Percentiles rank a stretch among this genome's conserved stretches.
These are phyloP conservation scores for Camptogramma bilineatum DNA, from an alignment of 2,888 invertebrate genomes.

Conservation along the genomic window DNA sequence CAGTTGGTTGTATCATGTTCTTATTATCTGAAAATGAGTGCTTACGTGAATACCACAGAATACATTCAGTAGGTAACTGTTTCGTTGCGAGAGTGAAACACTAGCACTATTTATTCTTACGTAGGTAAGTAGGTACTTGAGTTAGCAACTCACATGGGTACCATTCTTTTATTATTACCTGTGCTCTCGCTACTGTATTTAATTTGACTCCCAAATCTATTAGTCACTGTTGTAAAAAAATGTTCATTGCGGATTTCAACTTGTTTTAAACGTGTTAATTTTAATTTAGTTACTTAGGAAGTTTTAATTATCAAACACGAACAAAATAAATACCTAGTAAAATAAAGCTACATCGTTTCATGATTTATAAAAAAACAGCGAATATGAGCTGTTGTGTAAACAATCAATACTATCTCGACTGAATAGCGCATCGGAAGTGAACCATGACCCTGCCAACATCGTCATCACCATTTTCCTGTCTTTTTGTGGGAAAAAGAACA, in stretches of 20 bases:
- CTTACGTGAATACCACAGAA: neutral
- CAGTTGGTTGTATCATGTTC: neutral
- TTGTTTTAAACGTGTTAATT: neutral
- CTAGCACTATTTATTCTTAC: slow-evolving; percentile 1
- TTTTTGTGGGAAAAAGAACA: too few species aligned
- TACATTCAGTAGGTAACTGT: neutral
- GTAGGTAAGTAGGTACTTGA: too few species aligned
- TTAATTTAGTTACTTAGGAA: neutral
- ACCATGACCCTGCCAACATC: neutral
- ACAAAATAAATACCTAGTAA: too few species aligned
- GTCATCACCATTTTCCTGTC: neutral
- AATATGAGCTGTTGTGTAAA: neutral
- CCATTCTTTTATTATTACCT: slow-evolving; percentile 3
- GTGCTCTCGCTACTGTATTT: slow-evolving; percentile 18
- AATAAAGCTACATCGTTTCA: too few species aligned
- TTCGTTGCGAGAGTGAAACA: neutral
- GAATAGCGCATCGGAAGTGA: neutral
- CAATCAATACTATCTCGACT: neutral
- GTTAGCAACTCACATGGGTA: slow-evolving; percentile 12
- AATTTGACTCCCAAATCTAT: slow-evolving; percentile 15
- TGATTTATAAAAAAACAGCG: too few species aligned
- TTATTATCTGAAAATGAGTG: neutral
- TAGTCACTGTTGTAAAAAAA: slow-evolving; percentile 17
- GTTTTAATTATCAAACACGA: too few species aligned
- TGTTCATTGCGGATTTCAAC: neutral